phyloP scores from a whole-genome alignment of 2,797 vertebrate genomes.

The Fundulus diaphanus region DNA sequence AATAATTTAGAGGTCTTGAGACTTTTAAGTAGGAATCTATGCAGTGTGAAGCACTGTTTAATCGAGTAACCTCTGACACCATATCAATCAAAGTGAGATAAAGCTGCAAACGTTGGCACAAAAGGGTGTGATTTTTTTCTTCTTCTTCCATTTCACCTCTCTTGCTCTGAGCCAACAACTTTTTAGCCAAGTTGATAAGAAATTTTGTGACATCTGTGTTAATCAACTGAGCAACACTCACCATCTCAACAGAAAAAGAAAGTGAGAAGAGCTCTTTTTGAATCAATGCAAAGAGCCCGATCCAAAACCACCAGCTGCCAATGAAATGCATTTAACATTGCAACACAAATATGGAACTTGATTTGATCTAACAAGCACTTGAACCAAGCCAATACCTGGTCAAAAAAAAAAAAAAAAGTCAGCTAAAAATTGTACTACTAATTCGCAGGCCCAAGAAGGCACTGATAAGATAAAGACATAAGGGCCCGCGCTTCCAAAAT shows the following conservation, averaged over 20 bases:
- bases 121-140: slow-evolving; percentile 56
- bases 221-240: slow-evolving; percentile 72
- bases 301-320: slow-evolving; percentile 35
- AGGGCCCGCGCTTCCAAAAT: slow-evolving; percentile 40
- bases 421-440: slow-evolving; percentile 46
- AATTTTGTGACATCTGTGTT: slow-evolving; percentile 76
- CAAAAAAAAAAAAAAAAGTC: slow-evolving; percentile 58
- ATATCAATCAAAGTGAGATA: slow-evolving; percentile 80
- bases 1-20: slow-evolving; percentile 93
- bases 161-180: slow-evolving; percentile 42
- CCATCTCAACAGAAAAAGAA: slow-evolving; percentile 20
- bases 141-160: slow-evolving; percentile 48
- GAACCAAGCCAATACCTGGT: slow-evolving; percentile 41
- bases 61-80: slow-evolving; percentile 82
- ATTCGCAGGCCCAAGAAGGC: slow-evolving; percentile 48
- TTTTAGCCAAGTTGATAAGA: slow-evolving; percentile 64
- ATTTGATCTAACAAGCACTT: slow-evolving; percentile 47
- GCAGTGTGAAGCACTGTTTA: slow-evolving; percentile 83
- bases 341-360: slow-evolving; percentile 37
- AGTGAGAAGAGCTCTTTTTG: slow-evolving; percentile 21
- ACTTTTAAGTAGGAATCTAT: slow-evolving; percentile 96
- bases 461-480: slow-evolving; percentile 53
- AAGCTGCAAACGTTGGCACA: slow-evolving; percentile 81
- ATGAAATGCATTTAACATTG: slow-evolving; percentile 28
- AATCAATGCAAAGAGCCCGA: slow-evolving; percentile 52